Percentiles rank a stretch among this genome's conserved stretches.
Conservation (phyloP, 2,888 invertebrate species). For the Dasysyrphus tricinctus region DNA sequence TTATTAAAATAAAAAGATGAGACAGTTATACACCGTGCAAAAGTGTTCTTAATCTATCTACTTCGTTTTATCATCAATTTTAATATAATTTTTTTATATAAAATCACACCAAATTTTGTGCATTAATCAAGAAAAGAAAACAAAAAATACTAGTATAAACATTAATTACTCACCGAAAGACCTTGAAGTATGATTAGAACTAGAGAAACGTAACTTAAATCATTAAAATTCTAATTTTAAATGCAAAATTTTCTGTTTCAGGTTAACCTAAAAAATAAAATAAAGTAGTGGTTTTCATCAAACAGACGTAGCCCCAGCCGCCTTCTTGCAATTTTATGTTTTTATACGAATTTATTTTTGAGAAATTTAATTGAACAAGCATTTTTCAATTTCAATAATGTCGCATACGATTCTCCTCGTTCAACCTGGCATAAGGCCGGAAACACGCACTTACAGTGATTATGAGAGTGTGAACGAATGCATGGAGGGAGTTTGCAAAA, state of each 20-base stretch:
- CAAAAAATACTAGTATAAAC: not conserved
- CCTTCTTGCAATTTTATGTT: constrained; percentile 1
- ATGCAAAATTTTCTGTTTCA: constrained; percentile 6
- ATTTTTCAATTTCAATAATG: constrained; percentile 81
- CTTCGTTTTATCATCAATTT: constrained; percentile 12
- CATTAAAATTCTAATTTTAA: not conserved
- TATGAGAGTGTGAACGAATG: constrained; percentile 99
- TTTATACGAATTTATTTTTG: constrained; percentile 26
- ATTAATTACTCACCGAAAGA: not conserved
- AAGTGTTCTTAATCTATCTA: constrained; percentile 10
- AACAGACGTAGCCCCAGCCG: not conserved
- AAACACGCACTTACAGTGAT: constrained; percentile 98
- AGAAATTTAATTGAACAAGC: not conserved
- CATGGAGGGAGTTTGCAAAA: constrained; percentile 99
- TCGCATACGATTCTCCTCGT: constrained; percentile 98
- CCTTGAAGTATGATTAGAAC: constrained; percentile 6
- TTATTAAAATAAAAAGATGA: constrained; percentile 43
- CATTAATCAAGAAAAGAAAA: not conserved
- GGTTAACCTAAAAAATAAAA: constrained; percentile 13
- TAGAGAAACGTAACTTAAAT: not conserved
- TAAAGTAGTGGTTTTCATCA: not conserved
- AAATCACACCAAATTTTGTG: not conserved
- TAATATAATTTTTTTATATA: constrained; percentile 8
- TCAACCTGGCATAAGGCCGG: constrained; percentile 96
- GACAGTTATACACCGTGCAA: constrained; percentile 58